Evolutionary conservation across 2,113 vertebrate genomes (phyloP).

Genomic region (Agapornis roseicollis): DNA sequence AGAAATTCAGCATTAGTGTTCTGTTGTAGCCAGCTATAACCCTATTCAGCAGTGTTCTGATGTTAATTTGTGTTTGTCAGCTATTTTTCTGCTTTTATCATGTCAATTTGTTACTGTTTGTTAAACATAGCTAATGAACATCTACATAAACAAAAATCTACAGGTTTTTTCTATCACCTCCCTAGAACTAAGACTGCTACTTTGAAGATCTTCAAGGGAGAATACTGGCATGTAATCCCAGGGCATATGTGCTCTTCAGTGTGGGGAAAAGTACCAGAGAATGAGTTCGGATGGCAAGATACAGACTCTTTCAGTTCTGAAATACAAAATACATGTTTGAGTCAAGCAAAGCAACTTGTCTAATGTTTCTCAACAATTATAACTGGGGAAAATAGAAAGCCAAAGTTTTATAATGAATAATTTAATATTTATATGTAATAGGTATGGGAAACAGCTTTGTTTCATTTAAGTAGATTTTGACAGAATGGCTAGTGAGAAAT

Average conservation of each 20-base stretch:
- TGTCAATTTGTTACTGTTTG: background rate
- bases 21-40: background rate
- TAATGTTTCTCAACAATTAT: background rate
- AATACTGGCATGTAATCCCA: background rate
- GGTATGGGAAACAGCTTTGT: background rate
- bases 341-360: background rate
- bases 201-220: background rate
- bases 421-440: background rate
- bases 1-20: background rate
- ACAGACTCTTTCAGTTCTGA: background rate
- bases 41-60: background rate
- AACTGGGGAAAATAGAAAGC: background rate
- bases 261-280: background rate
- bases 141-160: background rate
- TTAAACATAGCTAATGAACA: background rate
- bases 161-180: fast-evolving
- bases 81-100: background rate
- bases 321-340: background rate
- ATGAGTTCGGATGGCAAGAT: background rate
- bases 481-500: background rate
- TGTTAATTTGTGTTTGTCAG: background rate
- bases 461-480: background rate
- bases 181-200: background rate
- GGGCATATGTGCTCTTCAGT: background rate
- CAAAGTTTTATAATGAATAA: background rate